These are phyloP conservation scores for Dryomyza anilis DNA, from an alignment of 2,888 invertebrate genomes.

Conservation along the genomic window DNA sequence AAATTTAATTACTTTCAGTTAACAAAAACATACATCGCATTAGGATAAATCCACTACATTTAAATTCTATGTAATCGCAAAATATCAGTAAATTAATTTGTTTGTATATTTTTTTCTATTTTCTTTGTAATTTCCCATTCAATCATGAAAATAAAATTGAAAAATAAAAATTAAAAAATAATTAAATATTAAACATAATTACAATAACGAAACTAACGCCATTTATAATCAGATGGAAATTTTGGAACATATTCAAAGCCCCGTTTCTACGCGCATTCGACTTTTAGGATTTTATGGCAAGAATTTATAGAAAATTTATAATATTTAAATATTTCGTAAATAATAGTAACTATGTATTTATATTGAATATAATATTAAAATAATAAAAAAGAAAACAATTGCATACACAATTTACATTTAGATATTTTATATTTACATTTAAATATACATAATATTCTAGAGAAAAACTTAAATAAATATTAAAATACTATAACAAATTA, in stretches of 20 bases:
- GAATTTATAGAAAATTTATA: constrained; percentile 55
- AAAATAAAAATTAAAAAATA: neutral
- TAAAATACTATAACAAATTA: too few relatives aligned
- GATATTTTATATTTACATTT: too few relatives aligned
- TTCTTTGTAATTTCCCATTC: constrained; percentile 26
- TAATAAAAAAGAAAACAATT: too few relatives aligned
- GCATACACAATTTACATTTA: too few relatives aligned
- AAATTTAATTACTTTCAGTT: too few relatives aligned
- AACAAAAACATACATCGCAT: neutral
- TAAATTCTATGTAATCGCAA: neutral
- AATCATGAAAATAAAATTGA: constrained; percentile 19
- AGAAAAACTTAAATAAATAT: too few relatives aligned
- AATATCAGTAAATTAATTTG: constrained; percentile 9
- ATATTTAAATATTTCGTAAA: too few relatives aligned
- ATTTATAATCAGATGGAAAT: constrained; percentile 56
- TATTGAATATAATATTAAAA: too few relatives aligned
- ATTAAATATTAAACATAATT: neutral
- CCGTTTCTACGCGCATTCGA: constrained; percentile 60
- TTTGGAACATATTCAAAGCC: constrained; percentile 61
- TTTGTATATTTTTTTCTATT: constrained; percentile 24
- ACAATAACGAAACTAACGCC: neutral
- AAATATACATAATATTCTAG: too few relatives aligned
- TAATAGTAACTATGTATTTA: too few relatives aligned
- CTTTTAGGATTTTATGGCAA: constrained; percentile 62
- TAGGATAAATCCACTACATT: too few relatives aligned